Conservation (phyloP, 2,888 invertebrate genomes). For the Ophioninae sp. region DNA sequence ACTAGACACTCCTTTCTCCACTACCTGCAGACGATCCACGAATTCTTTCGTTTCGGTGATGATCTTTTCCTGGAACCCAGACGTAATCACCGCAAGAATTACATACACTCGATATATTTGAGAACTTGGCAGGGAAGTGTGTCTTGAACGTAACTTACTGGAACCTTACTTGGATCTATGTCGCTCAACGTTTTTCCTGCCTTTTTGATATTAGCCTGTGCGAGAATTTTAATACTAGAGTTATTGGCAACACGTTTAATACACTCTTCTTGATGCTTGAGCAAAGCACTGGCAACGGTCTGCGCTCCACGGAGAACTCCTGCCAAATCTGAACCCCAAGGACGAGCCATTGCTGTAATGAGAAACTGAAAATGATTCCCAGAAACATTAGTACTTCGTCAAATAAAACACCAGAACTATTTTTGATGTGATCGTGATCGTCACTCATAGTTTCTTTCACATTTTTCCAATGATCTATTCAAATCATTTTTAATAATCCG, state of each 20-base stretch:
- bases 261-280: constrained; percentile 85
- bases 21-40: constrained; percentile 86
- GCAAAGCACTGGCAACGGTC: constrained; percentile 85
- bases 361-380: background rate
- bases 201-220: constrained; percentile 72
- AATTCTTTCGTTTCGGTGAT: constrained; percentile 83
- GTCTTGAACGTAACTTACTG: constrained; percentile 75
- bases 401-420: background rate
- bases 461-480: background rate
- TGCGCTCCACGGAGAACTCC: constrained; percentile 87
- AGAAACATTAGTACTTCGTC: background rate
- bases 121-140: constrained; percentile 8
- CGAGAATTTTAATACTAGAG: constrained; percentile 85
- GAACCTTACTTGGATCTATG: constrained; percentile 78
- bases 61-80: constrained; percentile 76
- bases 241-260: constrained; percentile 86
- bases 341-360: constrained; percentile 73
- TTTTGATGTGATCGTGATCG: background rate
- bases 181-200: constrained; percentile 70
- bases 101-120: constrained; percentile 69
- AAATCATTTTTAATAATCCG: background rate
- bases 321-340: constrained; percentile 83
- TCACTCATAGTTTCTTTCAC: background rate
- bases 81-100: constrained; percentile 40
- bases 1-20: constrained; percentile 87